Conservation (phyloP, 2,113 vertebrate genomes). For the Phrynocephalus versicolor region DNA sequence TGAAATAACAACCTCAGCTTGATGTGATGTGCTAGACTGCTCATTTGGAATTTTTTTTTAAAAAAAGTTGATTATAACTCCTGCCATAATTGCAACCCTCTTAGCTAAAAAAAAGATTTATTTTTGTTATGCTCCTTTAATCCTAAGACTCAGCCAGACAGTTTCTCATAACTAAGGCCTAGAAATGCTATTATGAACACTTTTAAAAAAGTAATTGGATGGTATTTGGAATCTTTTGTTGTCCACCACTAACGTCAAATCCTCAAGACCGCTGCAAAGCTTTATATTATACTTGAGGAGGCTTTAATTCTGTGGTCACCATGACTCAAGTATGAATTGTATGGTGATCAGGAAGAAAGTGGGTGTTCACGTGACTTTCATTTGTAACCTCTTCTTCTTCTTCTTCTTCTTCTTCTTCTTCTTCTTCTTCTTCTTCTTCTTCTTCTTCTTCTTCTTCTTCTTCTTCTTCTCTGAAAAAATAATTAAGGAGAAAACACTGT, state of each 20-base stretch:
- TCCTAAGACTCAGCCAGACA: conserved; percentile 46
- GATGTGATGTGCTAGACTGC: conserved; percentile 18
- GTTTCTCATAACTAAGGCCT: conserved; percentile 40
- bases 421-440: not conserved
- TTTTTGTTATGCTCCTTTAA: conserved; percentile 60
- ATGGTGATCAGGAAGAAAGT: not conserved
- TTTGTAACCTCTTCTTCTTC: not conserved
- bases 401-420: not conserved
- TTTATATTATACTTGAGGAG: not conserved
- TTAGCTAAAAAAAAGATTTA: conserved; percentile 59
- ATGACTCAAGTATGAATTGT: not conserved
- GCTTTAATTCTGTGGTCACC: not conserved
- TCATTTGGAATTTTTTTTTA: conserved; percentile 54
- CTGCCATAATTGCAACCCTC: conserved; percentile 3
- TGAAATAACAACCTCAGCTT: conserved; percentile 25
- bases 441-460: not conserved
- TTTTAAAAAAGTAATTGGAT: not conserved
- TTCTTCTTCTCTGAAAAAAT: not conserved
- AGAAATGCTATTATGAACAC: conserved; percentile 19
- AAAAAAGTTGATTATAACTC: conserved; percentile 19
- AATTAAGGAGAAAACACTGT: not conserved
- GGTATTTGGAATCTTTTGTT: not conserved
- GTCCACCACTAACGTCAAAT: not conserved
- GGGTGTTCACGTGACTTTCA: not conserved
- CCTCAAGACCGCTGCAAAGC: not conserved